Evolutionary conservation across 1,140 invertebrate genomes (phyloP), one percentile per base, ranked within the genome.

Genomic region (Zaprionus gabonicus): DNA sequence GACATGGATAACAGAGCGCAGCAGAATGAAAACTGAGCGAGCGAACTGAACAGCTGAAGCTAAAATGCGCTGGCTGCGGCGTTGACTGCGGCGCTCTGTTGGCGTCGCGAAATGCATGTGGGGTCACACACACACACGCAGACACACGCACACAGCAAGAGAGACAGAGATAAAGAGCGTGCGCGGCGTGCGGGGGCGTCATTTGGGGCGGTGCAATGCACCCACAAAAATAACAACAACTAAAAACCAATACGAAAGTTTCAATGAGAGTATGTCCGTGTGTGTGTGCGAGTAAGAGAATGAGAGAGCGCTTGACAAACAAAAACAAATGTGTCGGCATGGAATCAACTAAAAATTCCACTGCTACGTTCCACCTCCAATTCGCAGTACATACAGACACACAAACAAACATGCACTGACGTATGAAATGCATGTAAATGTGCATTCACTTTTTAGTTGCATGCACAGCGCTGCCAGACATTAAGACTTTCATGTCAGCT

Each of bases 1-100:
- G 79, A 87, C 81, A 84, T 88, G 78, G 85, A 81, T 81, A 87
- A 88, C 84, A 79, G 74, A 87, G 85, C 65, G 78, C 85, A 77
- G 79, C 60, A 78, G 75, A 78, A 76, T 66, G 36, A 44, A 36
- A 86, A 88, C 80, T 86, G 71, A 74, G 65, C 66, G 76, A 65
- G 38, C 65, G 49, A 78, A 75, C 76, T 60, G 57, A 78, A 75
- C 76, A 78, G 76, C 76, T 78, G 76, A 69, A 75, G 65, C 72
- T 64, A 27, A n/a, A 60, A 49, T 44, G 55, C 25, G 71, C 66
- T 60, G 44, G 31, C 31, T 34, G 31, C 31, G 28, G 27, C 53
- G 69, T 68, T 63, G 56, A 27, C 27, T 41, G 75, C 71, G 62
- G 49, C 46, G 73, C 69, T 76, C 73, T 57, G 31, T 10, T 34